Evolutionary conservation across 1,140 invertebrate genomes (phyloP).

Genomic region (Drosophila triauraria): DNA sequence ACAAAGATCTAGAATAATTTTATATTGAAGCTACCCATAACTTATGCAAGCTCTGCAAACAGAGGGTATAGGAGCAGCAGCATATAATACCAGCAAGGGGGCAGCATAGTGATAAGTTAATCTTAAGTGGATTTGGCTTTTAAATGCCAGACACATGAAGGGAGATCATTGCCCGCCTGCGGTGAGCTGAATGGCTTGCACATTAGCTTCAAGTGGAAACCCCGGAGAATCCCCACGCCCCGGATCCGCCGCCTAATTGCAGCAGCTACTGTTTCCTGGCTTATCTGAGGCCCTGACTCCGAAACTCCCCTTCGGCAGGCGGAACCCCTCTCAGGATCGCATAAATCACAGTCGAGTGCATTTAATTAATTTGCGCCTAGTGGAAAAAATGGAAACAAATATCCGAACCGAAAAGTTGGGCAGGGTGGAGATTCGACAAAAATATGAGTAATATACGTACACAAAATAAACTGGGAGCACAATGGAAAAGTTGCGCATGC

Average conservation of each 20-base stretch:
- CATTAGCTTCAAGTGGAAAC: slow-evolving; percentile 40
- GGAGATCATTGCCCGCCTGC: slow-evolving; percentile 26
- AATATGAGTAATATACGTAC: slow-evolving; percentile 41
- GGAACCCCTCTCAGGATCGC: slow-evolving; percentile 27
- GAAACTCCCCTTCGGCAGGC: slow-evolving; percentile 15
- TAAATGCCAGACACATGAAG: slow-evolving; percentile 42
- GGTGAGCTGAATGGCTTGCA: slow-evolving; percentile 21
- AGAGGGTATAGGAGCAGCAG: slow-evolving; percentile 5
- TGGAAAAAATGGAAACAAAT: slow-evolving; percentile 53
- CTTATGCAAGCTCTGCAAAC: background rate
- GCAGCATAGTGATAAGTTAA: slow-evolving; percentile 63
- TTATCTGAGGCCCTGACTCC: slow-evolving; percentile 5
- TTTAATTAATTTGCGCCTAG: slow-evolving; percentile 64
- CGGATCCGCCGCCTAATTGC: slow-evolving; percentile 32
- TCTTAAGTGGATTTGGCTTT: slow-evolving; percentile 79
- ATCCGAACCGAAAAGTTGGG: slow-evolving; percentile 34
- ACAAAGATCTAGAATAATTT: background rate
- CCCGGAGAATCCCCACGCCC: background rate
- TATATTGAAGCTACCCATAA: too few relatives aligned
- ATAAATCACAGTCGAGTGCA: slow-evolving; percentile 69
- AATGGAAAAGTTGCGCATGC: slow-evolving; percentile 55
- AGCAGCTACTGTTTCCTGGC: slow-evolving; percentile 19
- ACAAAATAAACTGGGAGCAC: slow-evolving; percentile 45
- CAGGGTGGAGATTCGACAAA: slow-evolving; percentile 30
- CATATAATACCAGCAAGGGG: slow-evolving; percentile 7